Evolutionary conservation across 2,888 invertebrate species (phyloP), one percentile per base, ranked within the genome.

Genomic region (Melitaea athalia): DNA sequence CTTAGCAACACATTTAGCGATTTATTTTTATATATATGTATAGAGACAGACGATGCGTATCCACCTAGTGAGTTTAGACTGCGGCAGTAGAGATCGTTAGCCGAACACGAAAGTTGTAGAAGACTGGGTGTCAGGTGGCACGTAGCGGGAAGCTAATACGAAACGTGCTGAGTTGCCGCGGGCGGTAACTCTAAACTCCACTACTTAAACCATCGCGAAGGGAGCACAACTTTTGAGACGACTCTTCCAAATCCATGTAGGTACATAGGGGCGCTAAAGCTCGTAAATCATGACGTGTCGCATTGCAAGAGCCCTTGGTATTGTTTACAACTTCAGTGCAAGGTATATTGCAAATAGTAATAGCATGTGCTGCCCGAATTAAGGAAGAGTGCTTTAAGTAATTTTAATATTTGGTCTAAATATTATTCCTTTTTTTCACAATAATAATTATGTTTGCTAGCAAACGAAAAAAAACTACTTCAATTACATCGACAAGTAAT

Each of bases 121-220:
- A 61, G 69, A n/a, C 42, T 33, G 71, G 61, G 67, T 80, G 79
- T 81, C 81, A 81, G 81, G 81, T 81, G 80, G 72, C 75, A 76
- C 71, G 78, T 75, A 76, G 74, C 74, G 72, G 83, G 77, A 80
- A 73, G 72, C 68, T 81, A 79, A 83, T 81, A 81, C 76, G 81
- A 80, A 81, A 80, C 80, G 79, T 79, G 81, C 77, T 75, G 71
- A 79, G 76, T 80, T 75, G 76, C 79, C 73, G 71, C 72, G 72
- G 72, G 63, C 49, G 47, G 61, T 50, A 71, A 72, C 64, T 71
- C 69, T 53, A 66, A 63, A 64, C 65, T 69, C 63, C 47, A 50
- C 65, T 64, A 62, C 69, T 71, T 60, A 64, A 64, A 55, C 63
- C 60, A 67, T 67, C 55, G 66, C 61, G n/a, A 67, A n/a, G 47